A percentile compares a stretch with the other conserved stretches of the same genome.
Conservation (phyloP, 2,888 invertebrate genomes). For the Leucoptera coffeella region DNA sequence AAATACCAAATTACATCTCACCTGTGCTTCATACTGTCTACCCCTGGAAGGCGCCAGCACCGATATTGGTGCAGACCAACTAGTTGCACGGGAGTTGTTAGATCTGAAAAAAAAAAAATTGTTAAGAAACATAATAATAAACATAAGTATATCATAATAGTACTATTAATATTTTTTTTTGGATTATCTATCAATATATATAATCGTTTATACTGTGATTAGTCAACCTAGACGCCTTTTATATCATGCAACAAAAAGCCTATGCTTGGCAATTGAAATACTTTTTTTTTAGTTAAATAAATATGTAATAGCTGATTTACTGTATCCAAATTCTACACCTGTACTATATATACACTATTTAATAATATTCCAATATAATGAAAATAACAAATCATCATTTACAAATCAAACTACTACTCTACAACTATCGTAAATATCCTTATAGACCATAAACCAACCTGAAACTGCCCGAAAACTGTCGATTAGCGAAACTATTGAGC, state of each 20-base stretch:
- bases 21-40: constrained; percentile 44
- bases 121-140: too few species aligned
- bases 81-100: constrained; percentile 41
- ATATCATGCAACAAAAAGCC: neutral
- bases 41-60: constrained; percentile 46
- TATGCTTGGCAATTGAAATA: too few species aligned
- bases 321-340: too few species aligned
- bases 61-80: constrained; percentile 45
- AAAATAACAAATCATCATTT: too few species aligned
- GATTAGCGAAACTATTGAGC: constrained; percentile 46
- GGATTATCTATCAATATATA: too few species aligned
- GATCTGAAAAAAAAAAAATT: constrained; percentile 26
- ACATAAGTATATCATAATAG: too few species aligned
- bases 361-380: neutral
- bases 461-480: constrained; percentile 58
- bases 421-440: too few species aligned
- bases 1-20: constrained; percentile 10
- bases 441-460: too few species aligned
- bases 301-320: too few species aligned
- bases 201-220: neutral
- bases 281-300: too few species aligned
- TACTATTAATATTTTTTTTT: too few species aligned
- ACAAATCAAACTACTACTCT: too few species aligned
- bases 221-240: neutral
- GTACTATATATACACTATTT: neutral